Evolutionary conservation across 2,797 vertebrate species (phyloP), one percentile per base, ranked within the genome.

Genomic region (Anguilla anguilla): DNA sequence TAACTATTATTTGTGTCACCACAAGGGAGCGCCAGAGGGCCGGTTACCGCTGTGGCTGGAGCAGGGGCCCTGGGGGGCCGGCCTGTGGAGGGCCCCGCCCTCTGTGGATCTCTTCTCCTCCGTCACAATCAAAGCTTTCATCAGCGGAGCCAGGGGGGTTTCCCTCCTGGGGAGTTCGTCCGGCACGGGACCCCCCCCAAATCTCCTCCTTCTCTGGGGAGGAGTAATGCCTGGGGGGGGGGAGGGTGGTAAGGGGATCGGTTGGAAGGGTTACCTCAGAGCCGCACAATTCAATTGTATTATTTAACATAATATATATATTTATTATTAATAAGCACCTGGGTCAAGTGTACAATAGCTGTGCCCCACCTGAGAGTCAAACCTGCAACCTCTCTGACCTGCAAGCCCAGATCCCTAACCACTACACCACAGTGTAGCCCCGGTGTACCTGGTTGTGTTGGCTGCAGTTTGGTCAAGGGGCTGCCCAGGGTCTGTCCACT

Each of bases 91-190:
- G 61, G 95, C 96, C 93, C 96, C 96, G 55, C 95, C 96, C 93
- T 98, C 97, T 1, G 97, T 96, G 13, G 96, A 93, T 94, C 95
- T 97, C 93, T 96, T 96, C 93, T 97, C 97, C 93, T 98, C 97
- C 87, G 98, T 95, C 93, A 98, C 96, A 89, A 97, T 98, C 87
- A 99, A 95, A 51, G 97, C 97, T 94, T 96, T 98, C 94, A 98
- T 95, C 92, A 98, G 93, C 2, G 98, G 97, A 11, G 96, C 95
- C 90, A 98, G 94, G 49, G 95, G 85, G 83, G 87, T 90, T 6
- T 94, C 93, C 61, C 95, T 95, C 22, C 93, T 94, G 0, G 88
- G 85, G 10, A 22, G 43, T n/a, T 96, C 93, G 90, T 93, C 95
- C 85, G 88, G 81, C 89, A 92, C 84, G 35, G 92, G 90, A 19